Conservation (phyloP, 2,797 vertebrate species). For the Meriones psammophilus region DNA sequence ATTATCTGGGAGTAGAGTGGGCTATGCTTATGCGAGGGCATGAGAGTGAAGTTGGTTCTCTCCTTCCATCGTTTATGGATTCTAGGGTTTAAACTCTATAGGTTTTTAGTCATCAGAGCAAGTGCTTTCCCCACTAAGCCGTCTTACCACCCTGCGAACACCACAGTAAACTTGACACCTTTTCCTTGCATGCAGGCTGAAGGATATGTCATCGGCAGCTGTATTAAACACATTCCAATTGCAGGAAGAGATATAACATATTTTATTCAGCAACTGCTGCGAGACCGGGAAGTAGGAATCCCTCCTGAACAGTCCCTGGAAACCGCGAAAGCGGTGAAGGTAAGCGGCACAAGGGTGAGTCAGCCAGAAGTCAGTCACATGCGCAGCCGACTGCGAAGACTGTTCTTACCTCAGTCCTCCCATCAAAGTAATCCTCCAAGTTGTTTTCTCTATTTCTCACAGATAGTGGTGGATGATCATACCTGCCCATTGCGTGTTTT, state of each 20-base stretch:
- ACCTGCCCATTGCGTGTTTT: background rate
- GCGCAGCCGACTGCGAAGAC: background rate
- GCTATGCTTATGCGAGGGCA: background rate
- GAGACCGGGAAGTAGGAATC: slow-evolving; percentile 98
- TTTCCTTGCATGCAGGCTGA: slow-evolving; percentile 91
- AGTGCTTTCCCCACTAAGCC: background rate
- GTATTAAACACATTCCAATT: slow-evolving; percentile 99
- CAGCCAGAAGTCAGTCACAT: slow-evolving; percentile 22
- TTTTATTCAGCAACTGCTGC: slow-evolving; percentile 97
- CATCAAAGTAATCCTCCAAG: slow-evolving; percentile 3
- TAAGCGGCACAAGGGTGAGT: slow-evolving; percentile 79
- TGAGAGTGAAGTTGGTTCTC: background rate
- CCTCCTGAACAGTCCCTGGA: slow-evolving; percentile 98
- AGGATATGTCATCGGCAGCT: slow-evolving; percentile 98
- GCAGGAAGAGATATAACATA: slow-evolving; percentile 98
- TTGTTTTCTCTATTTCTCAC: slow-evolving; percentile 30
- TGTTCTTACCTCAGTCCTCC: background rate
- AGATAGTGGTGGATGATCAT: background rate
- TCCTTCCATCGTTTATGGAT: background rate
- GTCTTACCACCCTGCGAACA: slow-evolving; percentile 18
- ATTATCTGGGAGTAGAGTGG: background rate
- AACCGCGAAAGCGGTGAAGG: slow-evolving; percentile 99
- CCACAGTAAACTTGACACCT: slow-evolving; percentile 16
- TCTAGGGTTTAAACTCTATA: background rate
- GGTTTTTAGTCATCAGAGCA: background rate